Evolutionary conservation across 2,888 invertebrate species (phyloP), one percentile per base, ranked within the genome.

Genomic region (Netelia virgata): DNA sequence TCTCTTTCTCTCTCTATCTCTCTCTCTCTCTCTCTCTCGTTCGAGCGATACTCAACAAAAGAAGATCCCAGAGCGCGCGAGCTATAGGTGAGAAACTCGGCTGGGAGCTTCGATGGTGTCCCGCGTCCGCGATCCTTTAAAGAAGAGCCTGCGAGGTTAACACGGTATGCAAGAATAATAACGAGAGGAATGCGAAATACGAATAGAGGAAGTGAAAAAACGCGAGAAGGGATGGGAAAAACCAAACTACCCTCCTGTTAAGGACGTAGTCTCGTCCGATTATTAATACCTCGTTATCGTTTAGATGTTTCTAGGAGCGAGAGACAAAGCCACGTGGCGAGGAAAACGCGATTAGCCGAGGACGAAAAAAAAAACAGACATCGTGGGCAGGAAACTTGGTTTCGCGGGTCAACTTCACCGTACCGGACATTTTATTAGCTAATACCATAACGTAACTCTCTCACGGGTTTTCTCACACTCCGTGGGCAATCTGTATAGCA

Each of bases 241-340:
- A 8, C 36, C 36, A 1, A 36, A 36, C 36, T 6, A 36, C 36
- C 36, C 36, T 36, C 6, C 6, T 6, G 36, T 36, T 36, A 36
- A 36, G 6, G 36, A 72, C 76, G 66, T 83, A 82, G 82, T 74
- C 68, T 63, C 64, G 64, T 69, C 80, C 86, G 91, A 92, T 92
- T 92, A 91, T 92, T 91, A 91, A 91, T 92, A 90, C 90, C 92
- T 92, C 90, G 91, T 92, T 92, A 92, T 90, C 91, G 90, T 87
- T 87, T 86, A 86, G 81, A 83, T 85, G 78, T 83, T 84, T 9
- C 9, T 84, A 82, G 78, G 84, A 59, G 63, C 59, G 43, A 43
- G 3, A 18, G 11, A 68, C 73, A 73, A 72, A 68, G 68, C 82
- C 73, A 77, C 77, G 68, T 50, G 16, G 28, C 64, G 61, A 50